Conservation (phyloP, 2,797 vertebrate genomes). For the Hyperoplus immaculatus region DNA sequence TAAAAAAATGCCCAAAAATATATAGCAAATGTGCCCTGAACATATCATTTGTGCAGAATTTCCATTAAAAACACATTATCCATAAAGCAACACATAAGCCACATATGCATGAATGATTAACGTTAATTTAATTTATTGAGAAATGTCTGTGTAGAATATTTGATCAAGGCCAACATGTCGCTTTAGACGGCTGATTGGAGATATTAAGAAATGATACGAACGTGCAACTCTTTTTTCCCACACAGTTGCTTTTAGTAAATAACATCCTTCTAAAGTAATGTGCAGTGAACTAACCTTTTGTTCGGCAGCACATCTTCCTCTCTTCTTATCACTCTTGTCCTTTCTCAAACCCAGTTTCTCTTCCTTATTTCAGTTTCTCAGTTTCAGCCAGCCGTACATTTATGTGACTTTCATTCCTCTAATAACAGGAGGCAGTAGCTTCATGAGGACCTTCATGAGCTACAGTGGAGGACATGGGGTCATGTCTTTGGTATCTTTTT, state of each 20-base stretch:
- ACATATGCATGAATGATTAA: constrained; percentile 36
- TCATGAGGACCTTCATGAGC: not conserved
- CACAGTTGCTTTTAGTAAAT: constrained; percentile 9
- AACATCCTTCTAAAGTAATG: not conserved
- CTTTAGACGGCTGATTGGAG: not conserved
- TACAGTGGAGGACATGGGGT: not conserved
- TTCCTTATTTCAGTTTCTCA: constrained; percentile 46
- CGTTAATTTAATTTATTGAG: constrained; percentile 18
- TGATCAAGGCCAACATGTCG: not conserved
- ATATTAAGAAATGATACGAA: not conserved
- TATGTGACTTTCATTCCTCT: not conserved
- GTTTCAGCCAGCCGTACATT: not conserved
- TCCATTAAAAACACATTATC: constrained; percentile 13
- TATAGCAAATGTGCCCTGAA: too few species aligned
- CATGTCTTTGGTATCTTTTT: not conserved
- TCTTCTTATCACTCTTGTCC: not conserved
- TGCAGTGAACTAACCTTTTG: not conserved
- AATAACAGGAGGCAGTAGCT: not conserved
- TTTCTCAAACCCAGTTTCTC: constrained; percentile 41
- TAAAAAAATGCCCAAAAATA: too few species aligned
- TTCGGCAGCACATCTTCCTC: constrained; percentile 1
- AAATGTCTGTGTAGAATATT: constrained; percentile 16
- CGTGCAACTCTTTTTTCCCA: not conserved
- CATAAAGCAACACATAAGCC: constrained; percentile 13
- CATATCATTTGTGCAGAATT: not conserved